Evolutionary conservation across 2,888 invertebrate species (phyloP), one percentile per base, ranked within the genome.

Genomic region (Athalia circularis): DNA sequence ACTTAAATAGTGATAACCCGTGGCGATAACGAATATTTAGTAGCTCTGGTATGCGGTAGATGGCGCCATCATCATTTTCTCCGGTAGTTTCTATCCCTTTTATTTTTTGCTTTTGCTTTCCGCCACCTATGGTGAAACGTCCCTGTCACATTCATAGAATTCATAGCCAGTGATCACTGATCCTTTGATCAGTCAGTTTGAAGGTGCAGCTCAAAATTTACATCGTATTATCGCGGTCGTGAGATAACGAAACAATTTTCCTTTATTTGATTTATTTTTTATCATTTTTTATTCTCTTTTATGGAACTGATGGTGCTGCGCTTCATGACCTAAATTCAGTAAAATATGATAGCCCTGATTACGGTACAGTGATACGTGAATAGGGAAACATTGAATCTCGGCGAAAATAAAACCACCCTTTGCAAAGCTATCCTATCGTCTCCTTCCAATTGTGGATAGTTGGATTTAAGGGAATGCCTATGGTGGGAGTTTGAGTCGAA

Each of bases 61-160:
- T 1, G 5, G 29, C 68, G 29, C 52, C 54, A 54, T n/a, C 11
- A 11, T 5, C n/a, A n/a, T 11, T 9, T 54, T 68, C 43, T 54
- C 50, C 52, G 52, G 50, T 43, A 68, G 29, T n/a, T 29, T 50
- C 11, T 13, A 15, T 15, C 8, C 29, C 11, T 45, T 61, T 8
- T 65, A 47, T 45, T n/a, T 45, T 3, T 47, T 47, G 5, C 45
- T 48, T 48, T 47, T n/a, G 47, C n/a, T 29, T 48, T 0, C 5
- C 54, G 68, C 68, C 54, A 68, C 68, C 68, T 68, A 52, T 54
- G 43, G 54, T 54, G 52, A 54, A 8, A 29, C 29, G 29, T 29
- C 29, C 29, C 11, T 9, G 11, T 54, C 7, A n/a, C 7, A 54
- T 7, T 54, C 54, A 54, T 54, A 54, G 11, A 9, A 54, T 52